Conservation (phyloP, 2,113 vertebrate genomes). For the Caranx melampygus region DNA sequence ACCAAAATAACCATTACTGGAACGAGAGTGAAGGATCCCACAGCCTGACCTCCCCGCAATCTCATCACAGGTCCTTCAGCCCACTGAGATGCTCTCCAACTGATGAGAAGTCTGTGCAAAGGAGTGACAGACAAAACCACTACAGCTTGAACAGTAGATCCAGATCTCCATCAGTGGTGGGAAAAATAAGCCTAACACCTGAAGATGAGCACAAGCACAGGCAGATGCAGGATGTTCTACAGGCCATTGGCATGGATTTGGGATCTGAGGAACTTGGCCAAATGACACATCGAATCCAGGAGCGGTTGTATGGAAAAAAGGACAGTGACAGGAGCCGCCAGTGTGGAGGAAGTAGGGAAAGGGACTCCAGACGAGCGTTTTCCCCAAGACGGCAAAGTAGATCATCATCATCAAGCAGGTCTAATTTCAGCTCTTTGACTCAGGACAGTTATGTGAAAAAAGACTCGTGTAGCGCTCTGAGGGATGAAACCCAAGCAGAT, state of each 20-base stretch:
- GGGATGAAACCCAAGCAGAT: neutral
- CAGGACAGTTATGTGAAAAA: constrained; percentile 14
- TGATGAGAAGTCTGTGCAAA: constrained; percentile 20
- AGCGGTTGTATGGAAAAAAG: constrained; percentile 76
- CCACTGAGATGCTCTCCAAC: constrained; percentile 14
- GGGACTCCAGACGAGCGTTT: neutral
- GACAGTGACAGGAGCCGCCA: constrained; percentile 6
- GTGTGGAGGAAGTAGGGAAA: constrained; percentile 19
- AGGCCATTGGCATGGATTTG: constrained; percentile 76
- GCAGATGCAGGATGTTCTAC: constrained; percentile 73
- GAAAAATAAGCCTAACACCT: constrained; percentile 3
- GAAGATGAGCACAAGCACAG: constrained; percentile 68
- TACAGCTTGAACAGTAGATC: constrained; percentile 28
- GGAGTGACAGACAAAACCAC: neutral
- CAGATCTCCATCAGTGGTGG: constrained; percentile 42
- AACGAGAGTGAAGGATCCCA: constrained; percentile 7
- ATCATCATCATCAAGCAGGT: constrained; percentile 55
- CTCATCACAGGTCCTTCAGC: constrained; percentile 10
- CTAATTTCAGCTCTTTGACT: constrained; percentile 42
- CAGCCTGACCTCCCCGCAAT: constrained; percentile 1
- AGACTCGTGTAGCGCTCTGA: constrained; percentile 26
- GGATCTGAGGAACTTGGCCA: constrained; percentile 77
- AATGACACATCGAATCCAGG: constrained; percentile 76
- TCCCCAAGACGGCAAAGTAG: constrained; percentile 42
- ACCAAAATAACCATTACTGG: constrained; percentile 29